Base-by-base conservation (phyloP, 37 sponge, comb jelly and placozoan species). In the Bolinopsis microptera region DNA sequence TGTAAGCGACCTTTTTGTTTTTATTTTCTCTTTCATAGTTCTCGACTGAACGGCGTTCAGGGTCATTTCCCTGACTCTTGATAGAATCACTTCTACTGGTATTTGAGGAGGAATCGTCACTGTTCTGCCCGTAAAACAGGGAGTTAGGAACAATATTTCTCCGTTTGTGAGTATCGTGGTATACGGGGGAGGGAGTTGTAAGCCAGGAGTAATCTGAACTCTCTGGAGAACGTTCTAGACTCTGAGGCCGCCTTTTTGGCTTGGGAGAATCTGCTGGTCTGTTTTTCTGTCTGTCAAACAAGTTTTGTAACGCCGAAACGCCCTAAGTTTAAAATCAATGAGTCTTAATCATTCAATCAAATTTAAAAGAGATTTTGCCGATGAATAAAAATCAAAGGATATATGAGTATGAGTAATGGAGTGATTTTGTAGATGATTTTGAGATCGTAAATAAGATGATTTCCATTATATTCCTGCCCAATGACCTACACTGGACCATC, bases 281-380 rank as follows among this genome's bases (percentile, higher is more conserved):
- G 75, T 72, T 72, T 30, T 5, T 28, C 75, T 5, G 75, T 72
- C 75, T 72, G 75, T 72, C 75, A 72, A 72, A 72, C 26, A 72
- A n/a, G 26, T 21, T 72, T 28, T 72, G 75, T 72, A 72, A 28
- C 75, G 31, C 75, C 18, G 31, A n/a, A 8, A 28, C 26, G 13
- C 75, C 75, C 75, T 72, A 72, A 2, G 75, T 18, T 48, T 13
- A 48, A 18, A 18, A 13, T 48, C 13, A 48, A 48, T 48, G 9
- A 48, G 61, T 48, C 13, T 48, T 18, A 48, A 13, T 13, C 13
- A 48, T 48, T 48, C n/a, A n/a, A n/a, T n/a, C n/a, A n/a, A n/a
- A n/a, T n/a, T n/a, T n/a, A n/a, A n/a, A n/a, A n/a, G n/a, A n/a
- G n/a, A n/a, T n/a, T n/a, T n/a, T n/a, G n/a, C n/a, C n/a, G n/a